A percentile compares a stretch with the other conserved stretches of the same genome.
Evolutionary conservation across 2,797 vertebrate genomes (phyloP).

Genomic region (Tamandua tetradactyla): DNA sequence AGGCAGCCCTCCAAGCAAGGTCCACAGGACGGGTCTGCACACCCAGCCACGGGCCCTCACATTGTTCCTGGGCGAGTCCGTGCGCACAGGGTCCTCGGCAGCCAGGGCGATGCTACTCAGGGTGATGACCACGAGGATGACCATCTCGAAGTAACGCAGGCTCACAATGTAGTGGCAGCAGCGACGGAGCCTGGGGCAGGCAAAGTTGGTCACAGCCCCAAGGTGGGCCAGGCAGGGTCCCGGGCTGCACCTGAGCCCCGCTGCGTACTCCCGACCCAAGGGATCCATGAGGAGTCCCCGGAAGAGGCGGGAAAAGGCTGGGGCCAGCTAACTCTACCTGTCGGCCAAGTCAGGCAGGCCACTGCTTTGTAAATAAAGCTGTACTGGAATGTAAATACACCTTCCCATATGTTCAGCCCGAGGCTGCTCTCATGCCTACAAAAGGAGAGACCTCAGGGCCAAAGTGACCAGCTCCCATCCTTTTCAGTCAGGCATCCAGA

Average conservation of each 20-base stretch:
- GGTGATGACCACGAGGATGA: slow-evolving; percentile 95
- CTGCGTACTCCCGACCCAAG: too few species aligned
- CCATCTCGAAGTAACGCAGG: slow-evolving; percentile 97
- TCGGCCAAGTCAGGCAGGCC: background rate
- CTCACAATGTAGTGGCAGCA: slow-evolving; percentile 96
- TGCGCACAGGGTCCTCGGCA: slow-evolving; percentile 94
- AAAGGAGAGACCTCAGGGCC: too few species aligned
- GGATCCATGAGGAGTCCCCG: too few species aligned
- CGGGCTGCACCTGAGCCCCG: too few species aligned
- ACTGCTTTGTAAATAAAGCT: accelerated
- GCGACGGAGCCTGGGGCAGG: slow-evolving; percentile 90
- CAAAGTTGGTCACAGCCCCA: accelerated
- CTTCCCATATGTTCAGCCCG: too few species aligned
- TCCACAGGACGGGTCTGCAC: too few species aligned
- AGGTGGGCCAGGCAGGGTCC: accelerated
- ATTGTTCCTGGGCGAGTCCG: slow-evolving; percentile 93
- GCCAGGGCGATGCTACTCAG: slow-evolving; percentile 98
- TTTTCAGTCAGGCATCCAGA: too few species aligned
- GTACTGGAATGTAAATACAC: too few species aligned
- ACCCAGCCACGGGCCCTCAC: slow-evolving; percentile 80
- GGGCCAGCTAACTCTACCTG: accelerated
- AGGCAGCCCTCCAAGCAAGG: too few species aligned
- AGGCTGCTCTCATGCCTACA: too few species aligned
- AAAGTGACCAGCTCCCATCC: too few species aligned
- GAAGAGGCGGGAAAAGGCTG: too few species aligned